Evolutionary conservation across 2,888 invertebrate species (phyloP), one percentile per base, ranked within the genome.

Genomic region (Leucozona laternaria): DNA sequence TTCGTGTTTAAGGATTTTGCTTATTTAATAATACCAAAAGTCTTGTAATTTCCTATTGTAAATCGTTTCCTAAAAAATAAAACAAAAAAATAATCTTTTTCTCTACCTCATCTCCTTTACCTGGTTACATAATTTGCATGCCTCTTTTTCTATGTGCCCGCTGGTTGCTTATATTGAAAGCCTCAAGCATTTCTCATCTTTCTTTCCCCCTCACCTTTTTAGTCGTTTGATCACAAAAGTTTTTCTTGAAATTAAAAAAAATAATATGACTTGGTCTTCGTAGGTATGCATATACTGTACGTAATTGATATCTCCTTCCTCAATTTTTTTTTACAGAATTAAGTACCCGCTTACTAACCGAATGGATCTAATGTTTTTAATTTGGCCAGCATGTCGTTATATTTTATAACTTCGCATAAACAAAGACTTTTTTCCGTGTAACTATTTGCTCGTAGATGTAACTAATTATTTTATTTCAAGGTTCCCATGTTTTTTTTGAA

Each of bases 51-150:
- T 64, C 62, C 62, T 64, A 64, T 64, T 64, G 43, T 28, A 11
- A 64, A 62, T 43, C 62, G 45, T 17, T 64, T 64, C 62, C 62
- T 43, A 64, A 43, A 64, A 64, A 45, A 45, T 40, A 40, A 62
- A 62, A 43, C 60, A 37, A 58, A 43, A 40, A 40, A 62, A 62
- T 62, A 62, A 62, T 62, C 25, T 64, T 11, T 28, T 17, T 28
- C 43, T 45, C 45, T 25, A 10, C 43, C 60, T 22, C 8, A 22
- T 22, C 60, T 40, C 37, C 22, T 60, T 40, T 37, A 17, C 11
- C 62, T 17, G 28, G n/a, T 64, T 64, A 45, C 62, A 64, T 64
- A 64, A 64, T 64, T 64, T 64, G 43, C 62, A 64, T 64, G n/a
- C 25, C 45, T 62, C n/a, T 62, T 43, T 62, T n/a, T 45, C 43